phyloP scores from a whole-genome alignment of 2,113 vertebrate species.

The Hassar affinis region DNA sequence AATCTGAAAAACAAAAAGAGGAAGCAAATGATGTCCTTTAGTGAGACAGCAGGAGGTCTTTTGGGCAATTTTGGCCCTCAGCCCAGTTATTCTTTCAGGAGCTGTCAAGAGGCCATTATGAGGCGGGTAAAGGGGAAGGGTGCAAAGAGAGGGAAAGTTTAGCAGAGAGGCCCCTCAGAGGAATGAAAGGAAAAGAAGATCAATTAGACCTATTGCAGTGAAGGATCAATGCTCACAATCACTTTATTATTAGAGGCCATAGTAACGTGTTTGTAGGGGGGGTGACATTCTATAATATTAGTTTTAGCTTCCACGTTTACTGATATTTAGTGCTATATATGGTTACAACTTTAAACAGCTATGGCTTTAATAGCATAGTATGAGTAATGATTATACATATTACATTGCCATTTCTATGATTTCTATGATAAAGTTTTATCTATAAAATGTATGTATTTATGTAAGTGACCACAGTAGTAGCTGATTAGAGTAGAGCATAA shows the following conservation, averaged over 20 bases:
- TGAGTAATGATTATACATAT: neutral
- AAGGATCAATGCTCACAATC: conserved; percentile 5
- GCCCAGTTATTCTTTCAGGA: conserved; percentile 51
- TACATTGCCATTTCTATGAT: neutral
- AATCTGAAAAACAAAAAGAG: conserved; percentile 44
- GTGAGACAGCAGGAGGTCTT: conserved; percentile 41
- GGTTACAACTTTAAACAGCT: neutral
- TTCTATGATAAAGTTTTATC: neutral
- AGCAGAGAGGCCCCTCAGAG: conserved; percentile 30
- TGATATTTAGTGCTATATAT: neutral
- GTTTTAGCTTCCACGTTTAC: neutral
- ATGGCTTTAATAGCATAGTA: neutral
- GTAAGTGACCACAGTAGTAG: too few relatives aligned
- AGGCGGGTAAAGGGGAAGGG: conserved; percentile 29
- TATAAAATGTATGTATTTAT: too few relatives aligned
- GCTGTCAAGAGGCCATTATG: conserved; percentile 52
- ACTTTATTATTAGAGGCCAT: conserved; percentile 8
- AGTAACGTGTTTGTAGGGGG: neutral
- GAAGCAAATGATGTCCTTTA: conserved; percentile 43
- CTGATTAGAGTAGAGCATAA: too few relatives aligned
- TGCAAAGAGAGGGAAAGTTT: conserved; percentile 22
- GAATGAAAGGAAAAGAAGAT: conserved; percentile 30
- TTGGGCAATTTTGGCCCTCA: conserved; percentile 43
- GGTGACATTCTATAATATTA: neutral
- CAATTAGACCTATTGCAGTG: conserved; percentile 30